phyloP scores from a whole-genome alignment of 2,888 invertebrate genomes.

The Eucera pruinosa region DNA sequence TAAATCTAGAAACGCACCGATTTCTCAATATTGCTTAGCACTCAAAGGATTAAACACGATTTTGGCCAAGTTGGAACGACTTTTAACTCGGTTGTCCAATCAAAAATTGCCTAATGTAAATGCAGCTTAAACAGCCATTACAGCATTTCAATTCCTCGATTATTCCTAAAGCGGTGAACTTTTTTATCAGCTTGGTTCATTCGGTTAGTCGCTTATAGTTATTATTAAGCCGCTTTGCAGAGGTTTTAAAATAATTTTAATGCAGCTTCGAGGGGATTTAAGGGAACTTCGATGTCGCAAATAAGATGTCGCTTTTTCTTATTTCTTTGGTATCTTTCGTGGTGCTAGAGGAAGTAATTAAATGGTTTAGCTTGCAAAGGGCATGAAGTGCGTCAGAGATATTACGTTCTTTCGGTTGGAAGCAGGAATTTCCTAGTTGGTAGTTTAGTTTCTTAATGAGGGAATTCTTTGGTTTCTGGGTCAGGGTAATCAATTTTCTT shows the following conservation, averaged over 20 bases:
- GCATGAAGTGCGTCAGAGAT: not conserved
- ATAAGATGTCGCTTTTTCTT: not conserved
- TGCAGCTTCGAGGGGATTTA: no score
- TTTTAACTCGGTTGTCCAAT: no score
- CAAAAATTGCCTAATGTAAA: no score
- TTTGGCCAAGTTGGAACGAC: no score
- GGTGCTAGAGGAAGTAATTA: not conserved
- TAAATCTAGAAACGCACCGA: no score
- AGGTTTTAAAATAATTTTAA: not conserved
- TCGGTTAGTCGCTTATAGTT: not conserved
- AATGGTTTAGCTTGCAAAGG: not conserved
- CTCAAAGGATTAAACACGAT: no score
- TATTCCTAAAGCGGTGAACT: conserved; percentile 6
- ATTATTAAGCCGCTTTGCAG: not conserved
- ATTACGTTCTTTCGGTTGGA: not conserved
- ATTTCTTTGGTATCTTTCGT: no score
- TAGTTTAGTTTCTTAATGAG: not conserved
- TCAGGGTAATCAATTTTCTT: not conserved
- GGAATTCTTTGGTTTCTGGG: not conserved
- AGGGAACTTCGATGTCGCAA: not conserved
- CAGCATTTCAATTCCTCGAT: not conserved
- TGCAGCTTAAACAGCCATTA: no score
- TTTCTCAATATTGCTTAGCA: no score
- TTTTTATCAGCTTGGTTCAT: not conserved
- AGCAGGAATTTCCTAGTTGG: not conserved